Percentiles rank a stretch among this genome's conserved stretches.
phyloP scores from a whole-genome alignment of 2,113 vertebrate species.

The Formicarius rufipectus region DNA sequence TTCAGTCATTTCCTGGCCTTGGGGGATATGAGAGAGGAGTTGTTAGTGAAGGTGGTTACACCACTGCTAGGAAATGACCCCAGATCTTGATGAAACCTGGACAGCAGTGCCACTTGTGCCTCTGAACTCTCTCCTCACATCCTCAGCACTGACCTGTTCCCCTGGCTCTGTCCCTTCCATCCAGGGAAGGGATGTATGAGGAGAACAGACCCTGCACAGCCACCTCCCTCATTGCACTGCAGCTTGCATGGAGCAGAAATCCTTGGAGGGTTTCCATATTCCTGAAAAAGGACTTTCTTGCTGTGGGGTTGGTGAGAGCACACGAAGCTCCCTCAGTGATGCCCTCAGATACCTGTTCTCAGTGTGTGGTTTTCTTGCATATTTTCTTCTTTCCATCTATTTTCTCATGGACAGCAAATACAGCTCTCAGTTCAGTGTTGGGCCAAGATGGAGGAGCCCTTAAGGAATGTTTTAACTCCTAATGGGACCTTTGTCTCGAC shows the following conservation, averaged over 20 bases:
- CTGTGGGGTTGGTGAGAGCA: background rate
- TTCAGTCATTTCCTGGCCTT: background rate
- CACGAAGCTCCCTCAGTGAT: background rate
- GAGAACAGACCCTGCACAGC: background rate
- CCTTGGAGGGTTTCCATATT: background rate
- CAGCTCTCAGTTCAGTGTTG: background rate
- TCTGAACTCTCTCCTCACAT: background rate
- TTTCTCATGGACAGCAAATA: background rate
- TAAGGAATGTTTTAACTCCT: background rate
- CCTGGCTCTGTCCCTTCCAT: background rate
- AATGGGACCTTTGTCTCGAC: background rate
- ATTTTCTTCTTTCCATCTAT: fast-evolving
- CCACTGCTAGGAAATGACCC: background rate
- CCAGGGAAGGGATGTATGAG: background rate
- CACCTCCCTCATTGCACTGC: background rate
- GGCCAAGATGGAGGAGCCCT: background rate
- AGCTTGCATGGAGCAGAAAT: background rate
- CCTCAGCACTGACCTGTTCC: background rate
- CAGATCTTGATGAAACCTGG: background rate
- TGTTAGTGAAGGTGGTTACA: background rate
- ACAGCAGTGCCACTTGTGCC: background rate
- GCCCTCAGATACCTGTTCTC: background rate
- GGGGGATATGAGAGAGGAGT: background rate
- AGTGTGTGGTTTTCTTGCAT: background rate
- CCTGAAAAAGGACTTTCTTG: background rate